Percentiles rank a stretch among this genome's conserved stretches.
Evolutionary conservation across 2,888 invertebrate genomes (phyloP).

Genomic region (Mesopsocus fuscifrons): DNA sequence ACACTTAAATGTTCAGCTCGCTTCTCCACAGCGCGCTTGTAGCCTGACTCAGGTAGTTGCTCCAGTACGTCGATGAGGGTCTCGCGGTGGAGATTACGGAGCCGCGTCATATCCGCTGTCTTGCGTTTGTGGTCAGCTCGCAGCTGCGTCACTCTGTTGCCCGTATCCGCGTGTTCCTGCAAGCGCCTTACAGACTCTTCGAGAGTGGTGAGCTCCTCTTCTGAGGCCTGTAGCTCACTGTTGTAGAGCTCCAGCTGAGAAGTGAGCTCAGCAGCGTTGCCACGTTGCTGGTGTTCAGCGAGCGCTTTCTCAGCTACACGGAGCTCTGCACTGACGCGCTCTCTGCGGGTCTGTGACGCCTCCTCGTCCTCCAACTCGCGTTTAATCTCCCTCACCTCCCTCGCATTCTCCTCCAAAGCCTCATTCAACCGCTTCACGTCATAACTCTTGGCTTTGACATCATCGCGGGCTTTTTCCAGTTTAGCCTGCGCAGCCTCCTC

Average conservation of each 20-base stretch:
- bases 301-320: not conserved
- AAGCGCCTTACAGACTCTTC: not conserved
- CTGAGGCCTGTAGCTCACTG: not conserved
- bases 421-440: constrained; percentile 39
- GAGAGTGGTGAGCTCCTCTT: not conserved
- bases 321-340: not conserved
- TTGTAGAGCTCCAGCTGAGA: not conserved
- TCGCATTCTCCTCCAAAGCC: constrained; percentile 30
- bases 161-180: not conserved
- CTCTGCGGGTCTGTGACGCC: not conserved
- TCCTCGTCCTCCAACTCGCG: not conserved
- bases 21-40: constrained; percentile 33
- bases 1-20: constrained; percentile 34
- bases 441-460: constrained; percentile 42
- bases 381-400: not conserved
- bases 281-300: not conserved
- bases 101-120: not conserved
- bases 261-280: not conserved
- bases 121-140: not conserved
- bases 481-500: constrained; percentile 33
- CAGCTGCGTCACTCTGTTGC: not conserved
- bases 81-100: constrained; percentile 44
- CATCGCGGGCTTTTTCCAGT: constrained; percentile 33
- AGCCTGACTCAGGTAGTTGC: constrained; percentile 39
- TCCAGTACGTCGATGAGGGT: constrained; percentile 42